Evolutionary conservation across 2,888 invertebrate genomes (phyloP).

Genomic region (Alloplasta piceator): DNA sequence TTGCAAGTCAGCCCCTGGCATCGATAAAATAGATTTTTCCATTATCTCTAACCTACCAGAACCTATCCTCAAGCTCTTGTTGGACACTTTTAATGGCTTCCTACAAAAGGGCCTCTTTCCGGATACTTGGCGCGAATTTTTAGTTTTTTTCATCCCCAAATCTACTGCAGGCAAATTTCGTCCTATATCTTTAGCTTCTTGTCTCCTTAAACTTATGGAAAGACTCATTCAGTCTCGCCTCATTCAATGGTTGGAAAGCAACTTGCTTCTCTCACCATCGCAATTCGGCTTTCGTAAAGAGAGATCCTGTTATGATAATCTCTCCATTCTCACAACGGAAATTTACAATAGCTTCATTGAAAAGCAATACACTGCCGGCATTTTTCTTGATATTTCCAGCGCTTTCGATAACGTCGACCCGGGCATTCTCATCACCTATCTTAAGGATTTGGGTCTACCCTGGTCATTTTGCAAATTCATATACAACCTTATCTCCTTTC

Average conservation of each 20-base stretch:
- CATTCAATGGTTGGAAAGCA: constrained; percentile 41
- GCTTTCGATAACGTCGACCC: constrained; percentile 51
- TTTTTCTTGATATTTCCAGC: constrained; percentile 41
- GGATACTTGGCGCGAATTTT: background rate
- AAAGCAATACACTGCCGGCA: background rate
- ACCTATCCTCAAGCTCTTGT: background rate
- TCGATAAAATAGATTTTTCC: constrained; percentile 39
- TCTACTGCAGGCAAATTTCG: constrained; percentile 24
- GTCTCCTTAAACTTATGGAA: constrained; percentile 47
- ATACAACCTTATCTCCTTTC: constrained; percentile 22
- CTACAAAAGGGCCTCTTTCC: constrained; percentile 9
- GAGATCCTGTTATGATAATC: constrained; percentile 47
- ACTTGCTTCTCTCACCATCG: constrained; percentile 1
- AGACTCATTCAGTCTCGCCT: constrained; percentile 43
- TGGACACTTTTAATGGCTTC: constrained; percentile 15
- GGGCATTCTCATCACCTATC: constrained; percentile 1
- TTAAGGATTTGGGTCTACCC: constrained; percentile 19
- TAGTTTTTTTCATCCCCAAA: constrained; percentile 40
- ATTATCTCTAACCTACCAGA: constrained; percentile 18
- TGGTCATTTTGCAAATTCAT: constrained; percentile 30
- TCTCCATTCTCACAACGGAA: constrained; percentile 32
- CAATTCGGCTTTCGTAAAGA: constrained; percentile 46
- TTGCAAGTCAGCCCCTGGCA: constrained; percentile 15
- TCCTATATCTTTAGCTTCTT: constrained; percentile 29
- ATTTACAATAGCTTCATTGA: constrained; percentile 26